phyloP scores from a whole-genome alignment of 1,140 invertebrate genomes.

The Drosophila watanabei region DNA sequence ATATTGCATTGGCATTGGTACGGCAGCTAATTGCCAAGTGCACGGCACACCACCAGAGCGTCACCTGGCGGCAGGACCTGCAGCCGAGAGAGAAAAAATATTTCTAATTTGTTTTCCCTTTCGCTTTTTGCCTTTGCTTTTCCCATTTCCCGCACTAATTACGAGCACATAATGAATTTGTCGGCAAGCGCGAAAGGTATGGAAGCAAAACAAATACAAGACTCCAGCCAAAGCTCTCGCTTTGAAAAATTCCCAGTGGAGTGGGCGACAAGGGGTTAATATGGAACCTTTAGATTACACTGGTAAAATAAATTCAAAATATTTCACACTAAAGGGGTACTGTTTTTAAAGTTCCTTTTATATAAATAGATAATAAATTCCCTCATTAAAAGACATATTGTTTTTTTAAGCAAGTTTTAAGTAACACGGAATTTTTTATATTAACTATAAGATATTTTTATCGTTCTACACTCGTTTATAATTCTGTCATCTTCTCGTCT shows the following conservation, averaged over 20 bases:
- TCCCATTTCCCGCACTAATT: slow-evolving; percentile 60
- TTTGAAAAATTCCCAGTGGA: slow-evolving; percentile 23
- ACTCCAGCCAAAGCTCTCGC: slow-evolving; percentile 15
- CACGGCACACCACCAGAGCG: slow-evolving; percentile 36
- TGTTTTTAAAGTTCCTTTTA: not conserved
- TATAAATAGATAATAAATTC: too few relatives aligned
- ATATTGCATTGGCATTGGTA: slow-evolving; percentile 56
- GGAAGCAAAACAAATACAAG: slow-evolving; percentile 33
- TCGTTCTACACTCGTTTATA: too few relatives aligned
- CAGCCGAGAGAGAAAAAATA: slow-evolving; percentile 8
- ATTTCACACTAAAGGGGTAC: not conserved
- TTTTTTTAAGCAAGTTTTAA: too few relatives aligned
- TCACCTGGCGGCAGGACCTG: slow-evolving; percentile 43
- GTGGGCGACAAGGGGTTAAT: slow-evolving; percentile 1
- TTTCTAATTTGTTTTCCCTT: slow-evolving; percentile 37
- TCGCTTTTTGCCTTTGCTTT: slow-evolving; percentile 36
- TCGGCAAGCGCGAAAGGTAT: slow-evolving; percentile 34
- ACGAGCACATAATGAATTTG: slow-evolving; percentile 50
- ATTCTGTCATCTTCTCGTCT: too few relatives aligned
- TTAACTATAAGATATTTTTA: too few relatives aligned
- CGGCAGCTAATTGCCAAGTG: slow-evolving; percentile 60
- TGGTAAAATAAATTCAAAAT: not conserved
- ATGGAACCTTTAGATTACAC: not conserved
- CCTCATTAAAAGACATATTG: too few relatives aligned
- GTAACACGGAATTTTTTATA: too few relatives aligned